phyloP scores from a whole-genome alignment of 2,113 vertebrate species.

The Reinhardtius hippoglossoides region DNA sequence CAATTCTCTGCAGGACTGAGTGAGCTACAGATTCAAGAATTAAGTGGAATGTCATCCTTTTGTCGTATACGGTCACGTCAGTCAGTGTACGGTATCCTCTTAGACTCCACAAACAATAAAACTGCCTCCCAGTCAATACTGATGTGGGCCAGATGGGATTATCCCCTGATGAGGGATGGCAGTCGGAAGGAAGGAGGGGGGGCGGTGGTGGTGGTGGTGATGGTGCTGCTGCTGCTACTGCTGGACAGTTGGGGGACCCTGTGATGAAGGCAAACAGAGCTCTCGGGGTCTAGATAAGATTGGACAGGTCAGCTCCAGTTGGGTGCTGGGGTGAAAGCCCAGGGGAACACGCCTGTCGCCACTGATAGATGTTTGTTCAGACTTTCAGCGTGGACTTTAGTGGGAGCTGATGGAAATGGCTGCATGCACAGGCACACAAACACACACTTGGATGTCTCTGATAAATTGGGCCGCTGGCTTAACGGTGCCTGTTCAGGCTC shows the following conservation, averaged over 20 bases:
- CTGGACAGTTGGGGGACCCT: slow-evolving; percentile 13
- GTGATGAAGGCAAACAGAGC: slow-evolving; percentile 50
- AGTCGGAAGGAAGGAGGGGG: slow-evolving; percentile 3
- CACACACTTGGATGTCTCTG: slow-evolving; percentile 8
- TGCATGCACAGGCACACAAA: slow-evolving; percentile 22
- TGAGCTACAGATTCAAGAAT: slow-evolving; percentile 7
- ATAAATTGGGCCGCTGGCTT: slow-evolving; percentile 8
- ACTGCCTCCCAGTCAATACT: slow-evolving; percentile 46
- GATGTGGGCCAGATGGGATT: slow-evolving; percentile 62
- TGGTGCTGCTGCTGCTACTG: too few species aligned
- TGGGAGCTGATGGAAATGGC: slow-evolving; percentile 57
- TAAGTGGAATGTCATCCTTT: not conserved
- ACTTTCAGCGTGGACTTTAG: slow-evolving; percentile 45
- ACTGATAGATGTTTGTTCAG: slow-evolving; percentile 70
- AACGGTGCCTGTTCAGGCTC: not conserved
- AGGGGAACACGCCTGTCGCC: slow-evolving; percentile 57
- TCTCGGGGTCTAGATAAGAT: slow-evolving; percentile 59
- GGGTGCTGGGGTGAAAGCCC: slow-evolving; percentile 47
- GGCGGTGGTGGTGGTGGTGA: not conserved
- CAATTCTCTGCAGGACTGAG: not conserved
- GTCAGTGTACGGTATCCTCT: slow-evolving; percentile 16
- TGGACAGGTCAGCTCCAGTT: slow-evolving; percentile 55
- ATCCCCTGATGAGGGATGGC: slow-evolving; percentile 55
- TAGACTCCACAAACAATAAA: slow-evolving; percentile 19
- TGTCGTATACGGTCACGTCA: not conserved